Evolutionary conservation across 2,113 vertebrate genomes (phyloP), one percentile per base, ranked within the genome.

Genomic region (Chloropsis cyanopogon): DNA sequence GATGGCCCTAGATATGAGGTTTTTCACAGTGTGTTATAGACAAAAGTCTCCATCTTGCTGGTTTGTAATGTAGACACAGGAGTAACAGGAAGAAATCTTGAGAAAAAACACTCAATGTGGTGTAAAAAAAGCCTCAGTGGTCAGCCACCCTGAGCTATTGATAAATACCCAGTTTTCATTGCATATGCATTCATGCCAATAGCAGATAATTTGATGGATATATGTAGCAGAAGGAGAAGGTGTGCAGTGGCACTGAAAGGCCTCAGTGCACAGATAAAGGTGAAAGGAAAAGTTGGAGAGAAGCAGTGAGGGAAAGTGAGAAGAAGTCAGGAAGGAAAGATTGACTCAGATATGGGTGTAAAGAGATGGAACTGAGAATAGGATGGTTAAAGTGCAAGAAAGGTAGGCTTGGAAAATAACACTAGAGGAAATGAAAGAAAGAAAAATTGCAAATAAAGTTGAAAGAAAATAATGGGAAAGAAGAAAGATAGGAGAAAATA

Each of bases 341-440:
- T 78, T 1, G 5, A 61, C 26, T 52, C 47, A 46, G 57, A 53
- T 76, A n/a, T 9, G 10, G 14, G 9, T 70, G 19, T 63, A 70
- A 47, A 72, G 49, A 82, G 44, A 54, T 31, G 49, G 77, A 82
- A 47, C 25, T 11, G 69, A 19, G 49, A 82, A 41, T 28, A 76
- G n/a, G 49, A 53, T 79, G 29, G 49, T 72, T 72, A 33, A 85
- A 91, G 33, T 35, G 42, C 54, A 77, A 33, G 63, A 86, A 88
- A 88, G 39, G 25, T 29, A 81, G 68, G 61, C 37, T 76, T 44
- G 29, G 61, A 59, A 94, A 94, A 86, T 59, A 86, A 19, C 46
- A 50, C 16, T 39, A 77, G 76, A 47, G 63, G 42, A 95, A 95
- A 93, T 91, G 53, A 76, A 90, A 82, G 65, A 63, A 92, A 89